Evolutionary conservation across 2,797 vertebrate species (phyloP).

Genomic region (Avahi laniger): DNA sequence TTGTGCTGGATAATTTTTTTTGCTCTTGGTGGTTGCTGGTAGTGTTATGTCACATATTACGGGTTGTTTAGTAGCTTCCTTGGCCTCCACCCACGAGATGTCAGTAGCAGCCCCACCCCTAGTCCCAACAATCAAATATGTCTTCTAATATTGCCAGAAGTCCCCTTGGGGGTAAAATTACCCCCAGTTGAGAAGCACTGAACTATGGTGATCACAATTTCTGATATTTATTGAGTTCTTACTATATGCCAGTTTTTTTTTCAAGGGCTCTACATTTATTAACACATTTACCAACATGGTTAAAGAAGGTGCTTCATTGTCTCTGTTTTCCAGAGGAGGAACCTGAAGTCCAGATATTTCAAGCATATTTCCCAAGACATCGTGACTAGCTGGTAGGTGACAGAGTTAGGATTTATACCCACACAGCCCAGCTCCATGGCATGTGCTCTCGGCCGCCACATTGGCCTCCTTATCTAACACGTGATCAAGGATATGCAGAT

Average conservation of each 20-base stretch:
- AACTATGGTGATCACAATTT: no score
- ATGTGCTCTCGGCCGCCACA: rapidly evolving
- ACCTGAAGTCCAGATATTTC: neutral
- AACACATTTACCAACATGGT: neutral
- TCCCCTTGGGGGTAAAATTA: neutral
- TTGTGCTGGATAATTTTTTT: neutral
- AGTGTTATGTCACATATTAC: rapidly evolving
- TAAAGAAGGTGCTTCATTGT: neutral
- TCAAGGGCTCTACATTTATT: neutral
- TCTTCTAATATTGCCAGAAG: neutral
- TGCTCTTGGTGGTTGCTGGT: neutral
- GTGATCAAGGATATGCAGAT: rapidly evolving
- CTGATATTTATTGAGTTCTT: neutral
- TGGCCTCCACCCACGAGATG: neutral
- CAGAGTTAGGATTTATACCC: neutral
- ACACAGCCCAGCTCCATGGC: rapidly evolving
- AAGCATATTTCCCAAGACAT: neutral
- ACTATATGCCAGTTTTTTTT: neutral
- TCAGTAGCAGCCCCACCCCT: neutral
- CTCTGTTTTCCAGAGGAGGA: neutral
- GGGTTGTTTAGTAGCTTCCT: neutral
- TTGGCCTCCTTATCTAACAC: no score
- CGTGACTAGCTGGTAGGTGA: neutral
- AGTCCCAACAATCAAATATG: neutral
- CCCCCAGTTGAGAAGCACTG: neutral